phyloP scores from a whole-genome alignment of 64 coral and sea anemone genomes.

The Acropora yongei region DNA sequence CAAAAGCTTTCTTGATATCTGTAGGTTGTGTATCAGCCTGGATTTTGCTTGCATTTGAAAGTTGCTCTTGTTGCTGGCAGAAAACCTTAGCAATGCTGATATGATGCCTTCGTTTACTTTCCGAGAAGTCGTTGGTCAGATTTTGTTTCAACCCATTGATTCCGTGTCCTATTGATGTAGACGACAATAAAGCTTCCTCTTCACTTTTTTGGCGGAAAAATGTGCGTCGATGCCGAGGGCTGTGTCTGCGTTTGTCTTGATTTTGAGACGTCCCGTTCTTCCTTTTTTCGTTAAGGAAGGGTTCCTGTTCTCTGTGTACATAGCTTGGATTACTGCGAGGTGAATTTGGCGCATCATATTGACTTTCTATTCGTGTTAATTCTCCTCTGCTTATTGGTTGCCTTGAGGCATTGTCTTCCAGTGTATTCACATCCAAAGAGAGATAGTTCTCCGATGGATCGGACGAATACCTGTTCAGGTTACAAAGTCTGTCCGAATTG shows the following conservation, averaged over 20 bases:
- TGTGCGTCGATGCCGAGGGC: neutral
- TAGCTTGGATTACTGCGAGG: neutral
- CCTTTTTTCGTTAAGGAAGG: neutral
- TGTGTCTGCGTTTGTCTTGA: neutral
- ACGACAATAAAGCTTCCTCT: conserved; percentile 27
- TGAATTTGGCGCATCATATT: neutral
- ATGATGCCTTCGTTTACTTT: neutral
- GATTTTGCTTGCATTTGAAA: neutral
- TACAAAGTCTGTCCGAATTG: neutral
- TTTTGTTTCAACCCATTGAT: neutral
- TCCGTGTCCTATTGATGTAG: neutral
- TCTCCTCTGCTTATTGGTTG: conserved; percentile 1
- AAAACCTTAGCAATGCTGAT: conserved; percentile 6
- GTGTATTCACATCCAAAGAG: conserved; percentile 22
- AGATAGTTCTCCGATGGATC: conserved; percentile 38
- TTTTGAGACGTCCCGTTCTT: neutral
- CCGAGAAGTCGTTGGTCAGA: neutral
- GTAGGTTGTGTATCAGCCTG: neutral
- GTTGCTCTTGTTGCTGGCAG: neutral
- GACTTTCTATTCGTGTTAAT: neutral
- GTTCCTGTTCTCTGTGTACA: neutral
- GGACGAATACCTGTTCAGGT: neutral
- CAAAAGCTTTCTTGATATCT: neutral
- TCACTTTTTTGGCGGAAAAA: conserved; percentile 44
- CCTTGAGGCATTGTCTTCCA: neutral